Evolutionary conservation across 2,113 vertebrate species (phyloP), one percentile per base, ranked within the genome.

Genomic region (Ictidomys tridecemlineatus): DNA sequence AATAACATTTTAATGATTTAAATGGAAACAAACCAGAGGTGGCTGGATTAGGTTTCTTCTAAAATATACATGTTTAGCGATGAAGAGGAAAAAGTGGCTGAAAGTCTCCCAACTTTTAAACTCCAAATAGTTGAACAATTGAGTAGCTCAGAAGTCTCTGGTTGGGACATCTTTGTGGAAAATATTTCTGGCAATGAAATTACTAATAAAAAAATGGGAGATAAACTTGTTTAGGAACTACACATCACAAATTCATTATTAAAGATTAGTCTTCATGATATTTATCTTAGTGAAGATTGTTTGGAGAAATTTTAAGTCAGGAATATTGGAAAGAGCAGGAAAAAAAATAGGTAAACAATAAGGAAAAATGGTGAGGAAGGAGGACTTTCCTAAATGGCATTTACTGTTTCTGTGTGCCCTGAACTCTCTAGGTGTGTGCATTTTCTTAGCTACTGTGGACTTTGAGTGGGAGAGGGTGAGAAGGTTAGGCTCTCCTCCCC

Each of bases 1-100:
- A 97, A 95, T 90, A 96, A 78, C 78, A 94, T 95, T 97, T 97
- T 97, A 97, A 95, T 97, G 96, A 97, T 95, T 97, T 95, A 96
- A 97, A 90, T 97, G 96, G 94, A 98, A 97, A 87, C 80, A 95
- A 96, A 97, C 84, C 93, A 97, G 89, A 96, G 97, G 92, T 78
- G 93, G 93, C 51, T 95, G 94, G 94, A 96, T 98, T 96, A 95
- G 84, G 58, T 97, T 97, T 97, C 96, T 77, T 72, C 90, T 95
- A 88, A 97, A 97, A 92, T 96, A 96, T 93, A 95, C 79, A 86
- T 95, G 92, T 92, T 98, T 97, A 95, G 96, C 0, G 17, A 97
- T 93, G 94, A 93, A 91, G 69, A 97, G 65, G 89, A 79, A 86
- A 95, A 94, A 80, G 83, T 96, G 83, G 93, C 74, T 95, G 83